These are phyloP conservation scores for Cyrtonyx montezumae DNA, from an alignment of 2,113 vertebrate genomes.

Conservation along the genomic window DNA sequence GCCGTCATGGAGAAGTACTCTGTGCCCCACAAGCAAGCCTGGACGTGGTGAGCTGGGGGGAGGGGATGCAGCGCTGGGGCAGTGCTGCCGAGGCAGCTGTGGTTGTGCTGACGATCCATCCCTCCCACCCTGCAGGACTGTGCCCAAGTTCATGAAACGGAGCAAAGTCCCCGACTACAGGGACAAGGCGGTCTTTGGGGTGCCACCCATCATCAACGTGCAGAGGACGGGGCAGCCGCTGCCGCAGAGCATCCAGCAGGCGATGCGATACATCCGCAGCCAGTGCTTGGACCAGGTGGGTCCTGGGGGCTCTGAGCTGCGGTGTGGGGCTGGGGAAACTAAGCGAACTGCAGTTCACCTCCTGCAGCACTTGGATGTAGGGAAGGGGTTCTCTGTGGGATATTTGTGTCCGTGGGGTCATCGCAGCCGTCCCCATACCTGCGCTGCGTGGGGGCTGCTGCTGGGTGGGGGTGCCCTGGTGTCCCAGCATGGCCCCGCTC, in stretches of 20 bases:
- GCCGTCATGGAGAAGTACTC: constrained; percentile 89
- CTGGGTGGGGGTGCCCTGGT: neutral
- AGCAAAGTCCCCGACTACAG: constrained; percentile 85
- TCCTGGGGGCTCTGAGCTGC: neutral
- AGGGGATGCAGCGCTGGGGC: accelerated
- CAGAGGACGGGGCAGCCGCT: constrained; percentile 86
- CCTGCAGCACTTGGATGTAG: accelerated
- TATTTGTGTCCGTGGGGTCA: accelerated
- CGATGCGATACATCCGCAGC: constrained; percentile 87
- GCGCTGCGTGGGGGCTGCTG: too few species aligned
- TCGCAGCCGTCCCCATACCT: neutral
- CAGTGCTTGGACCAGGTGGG: constrained; percentile 87
- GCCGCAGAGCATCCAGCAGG: constrained; percentile 90
- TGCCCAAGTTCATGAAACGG: constrained; percentile 91
- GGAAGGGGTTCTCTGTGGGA: neutral
- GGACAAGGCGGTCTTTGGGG: constrained; percentile 85
- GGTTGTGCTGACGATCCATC: accelerated
- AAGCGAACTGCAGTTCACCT: neutral
- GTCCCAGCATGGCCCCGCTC: neutral
- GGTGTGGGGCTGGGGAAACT: accelerated
- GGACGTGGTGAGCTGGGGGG: constrained; percentile 81
- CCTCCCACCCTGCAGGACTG: constrained; percentile 74
- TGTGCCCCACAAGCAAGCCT: constrained; percentile 81
- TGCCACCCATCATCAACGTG: constrained; percentile 82
- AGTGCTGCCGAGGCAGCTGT: accelerated